A percentile compares a stretch with the other conserved stretches of the same genome.
phyloP scores from a whole-genome alignment of 2,113 vertebrate genomes.

The Sarotherodon lohbergeri region DNA sequence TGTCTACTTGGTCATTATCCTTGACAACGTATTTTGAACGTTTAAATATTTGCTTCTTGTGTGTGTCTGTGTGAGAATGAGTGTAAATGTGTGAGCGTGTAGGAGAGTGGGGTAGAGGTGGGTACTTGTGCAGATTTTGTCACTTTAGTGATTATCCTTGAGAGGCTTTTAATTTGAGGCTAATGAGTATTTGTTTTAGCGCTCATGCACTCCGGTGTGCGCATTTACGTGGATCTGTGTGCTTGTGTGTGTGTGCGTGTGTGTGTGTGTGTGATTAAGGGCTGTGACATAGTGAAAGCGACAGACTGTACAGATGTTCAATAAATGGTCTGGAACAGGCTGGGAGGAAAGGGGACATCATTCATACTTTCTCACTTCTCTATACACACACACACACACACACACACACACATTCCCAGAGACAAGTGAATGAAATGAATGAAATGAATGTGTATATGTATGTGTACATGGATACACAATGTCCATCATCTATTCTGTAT shows the following conservation, averaged over 20 bases:
- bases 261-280: constrained; percentile 43
- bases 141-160: constrained; percentile 53
- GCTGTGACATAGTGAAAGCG: constrained; percentile 30
- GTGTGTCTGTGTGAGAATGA: not conserved
- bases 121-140: constrained; percentile 4
- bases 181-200: constrained; percentile 65
- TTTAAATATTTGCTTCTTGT: not conserved
- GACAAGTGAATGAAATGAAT: not conserved
- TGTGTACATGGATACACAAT: not conserved
- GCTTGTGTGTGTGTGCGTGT: not conserved
- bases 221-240: not conserved
- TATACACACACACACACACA: not conserved
- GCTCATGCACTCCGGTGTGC: constrained; percentile 1
- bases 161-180: constrained; percentile 53
- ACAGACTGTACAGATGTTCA: constrained; percentile 64
- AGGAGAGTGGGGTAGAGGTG: not conserved
- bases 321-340: constrained; percentile 67
- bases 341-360: constrained; percentile 37
- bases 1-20: not conserved
- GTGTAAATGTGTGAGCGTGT: not conserved
- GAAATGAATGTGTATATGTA: not conserved
- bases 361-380: not conserved
- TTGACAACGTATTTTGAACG: not conserved
- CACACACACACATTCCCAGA: not conserved
- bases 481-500: not conserved